Evolutionary conservation across 2,797 vertebrate species (phyloP), one percentile per base, ranked within the genome.

Genomic region (Todus mexicanus): DNA sequence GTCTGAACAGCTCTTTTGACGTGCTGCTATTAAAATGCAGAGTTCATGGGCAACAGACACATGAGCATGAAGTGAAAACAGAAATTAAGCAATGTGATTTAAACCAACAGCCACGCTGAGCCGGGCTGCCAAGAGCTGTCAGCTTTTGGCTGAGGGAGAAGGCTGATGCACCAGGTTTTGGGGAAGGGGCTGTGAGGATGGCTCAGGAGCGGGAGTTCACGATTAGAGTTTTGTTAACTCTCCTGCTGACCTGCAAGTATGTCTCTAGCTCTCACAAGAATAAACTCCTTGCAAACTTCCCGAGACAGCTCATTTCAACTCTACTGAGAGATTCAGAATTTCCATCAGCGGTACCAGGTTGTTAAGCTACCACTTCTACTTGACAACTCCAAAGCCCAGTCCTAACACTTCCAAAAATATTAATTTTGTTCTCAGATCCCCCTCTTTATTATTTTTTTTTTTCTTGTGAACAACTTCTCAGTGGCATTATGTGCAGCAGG

Each of bases 31-130:
- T 86, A 68, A 92, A 93, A 89, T 70, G 87, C 90, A 64, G 91
- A 73, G 82, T 88, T 94, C 91, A 75, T 0, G 61, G 83, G 87
- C 91, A 88, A 11, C 79, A 82, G 89, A 47, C 79, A 90, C 70
- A 86, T 15, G 51, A 89, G 80, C 87, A 85, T 7, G 25, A 86
- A 84, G 71, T 43, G 80, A 92, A 84, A 86, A 54, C 82, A 91
- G 87, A 91, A 95, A 91, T 88, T 35, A 76, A 88, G 83, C 56
- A 29, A 43, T 8, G n/a, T 79, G 92, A 88, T 90, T 89, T 70
- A 94, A 95, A 59, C 50, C 65, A 96, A 72, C 50, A 94, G 79
- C 78, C 75, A 43, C 0, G 10, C 53, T 1, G 15, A 54, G 61
- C 53, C 0, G 0, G 72, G 60, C 69, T 93, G 90, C 93, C 78